Percentiles rank a stretch among this genome's conserved stretches.
phyloP scores from a whole-genome alignment of 2,113 vertebrate genomes.

The Erythrolamprus reginae region DNA sequence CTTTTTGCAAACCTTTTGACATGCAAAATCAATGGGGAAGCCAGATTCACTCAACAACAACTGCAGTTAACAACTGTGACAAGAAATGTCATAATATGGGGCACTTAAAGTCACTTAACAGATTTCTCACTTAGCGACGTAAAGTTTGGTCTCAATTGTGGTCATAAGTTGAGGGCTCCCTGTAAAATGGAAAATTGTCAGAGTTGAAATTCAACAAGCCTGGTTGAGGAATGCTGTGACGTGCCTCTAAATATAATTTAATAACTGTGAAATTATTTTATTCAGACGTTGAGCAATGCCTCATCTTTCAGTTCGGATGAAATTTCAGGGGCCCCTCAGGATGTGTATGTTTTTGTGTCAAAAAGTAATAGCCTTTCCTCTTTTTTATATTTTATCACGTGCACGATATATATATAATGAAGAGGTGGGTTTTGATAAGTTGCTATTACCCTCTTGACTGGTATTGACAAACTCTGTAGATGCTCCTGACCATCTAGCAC shows the following conservation, averaged over 20 bases:
- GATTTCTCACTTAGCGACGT: no score
- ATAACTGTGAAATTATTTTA: neutral
- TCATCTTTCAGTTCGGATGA: neutral
- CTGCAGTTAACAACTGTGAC: no score
- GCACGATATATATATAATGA: neutral
- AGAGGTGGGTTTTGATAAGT: neutral
- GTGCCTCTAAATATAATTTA: neutral
- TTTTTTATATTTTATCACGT: neutral
- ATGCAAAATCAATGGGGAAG: no score
- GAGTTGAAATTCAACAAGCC: neutral
- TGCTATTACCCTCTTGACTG: neutral
- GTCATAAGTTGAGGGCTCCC: no score
- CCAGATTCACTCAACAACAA: no score
- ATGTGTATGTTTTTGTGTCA: neutral
- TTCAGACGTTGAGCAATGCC: neutral
- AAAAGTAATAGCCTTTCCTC: neutral
- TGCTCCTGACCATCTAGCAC: neutral
- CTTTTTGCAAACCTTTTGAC: no score
- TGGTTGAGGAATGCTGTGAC: neutral
- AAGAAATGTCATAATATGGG: no score
- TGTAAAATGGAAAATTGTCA: neutral
- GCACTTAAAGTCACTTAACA: no score
- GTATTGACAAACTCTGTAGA: neutral
- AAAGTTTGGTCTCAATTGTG: no score
- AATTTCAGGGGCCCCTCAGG: neutral